Evolutionary conservation across 2,797 vertebrate genomes (phyloP), one percentile per base, ranked within the genome.

Genomic region (Taenioides sp.): DNA sequence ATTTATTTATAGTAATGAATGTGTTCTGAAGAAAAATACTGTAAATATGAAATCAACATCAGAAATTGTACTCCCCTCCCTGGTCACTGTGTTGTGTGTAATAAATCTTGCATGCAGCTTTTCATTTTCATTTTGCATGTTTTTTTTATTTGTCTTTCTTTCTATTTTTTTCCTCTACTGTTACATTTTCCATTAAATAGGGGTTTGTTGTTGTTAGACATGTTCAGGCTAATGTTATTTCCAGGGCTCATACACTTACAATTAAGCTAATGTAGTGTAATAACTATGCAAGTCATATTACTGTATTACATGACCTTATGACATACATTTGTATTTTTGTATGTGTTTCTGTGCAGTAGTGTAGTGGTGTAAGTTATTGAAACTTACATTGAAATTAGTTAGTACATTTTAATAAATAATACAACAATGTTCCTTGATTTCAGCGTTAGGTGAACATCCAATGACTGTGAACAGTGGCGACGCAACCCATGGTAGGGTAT

Each of bases 401-500:
- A 3, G 7, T 40, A 47, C 12, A 49, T 65, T 25, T 47, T 47
- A 43, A 47, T 65, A 27, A 65, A 49, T 82, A 78, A 70, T 92
- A 90, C 92, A 93, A 84, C 66, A 73, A 86, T 91, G 86, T 93
- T 84, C 92, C 90, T 92, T 93, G 91, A 92, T 94, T 93, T 77
- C 92, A 93, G 92, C 90, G 72, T 87, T 92, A 91, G 92, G 90
- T 90, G 91, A 91, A 80, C 92, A 90, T 88, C 75, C 92, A 92
- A 83, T 93, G 93, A 88, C 91, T 92, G 87, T 93, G 92, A 93
- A 88, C 92, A 92, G 89, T 92, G 91, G 93, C 82, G 91, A 92
- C 91, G 88, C 91, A 79, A 80, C 91, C 85, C 88, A 92, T 90
- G 93, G 93, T 93, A 94, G 89, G 91, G 93, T 93, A 94, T 94